Conservation (phyloP, 2,888 invertebrate species). For the Hoplodrina ambigua region DNA sequence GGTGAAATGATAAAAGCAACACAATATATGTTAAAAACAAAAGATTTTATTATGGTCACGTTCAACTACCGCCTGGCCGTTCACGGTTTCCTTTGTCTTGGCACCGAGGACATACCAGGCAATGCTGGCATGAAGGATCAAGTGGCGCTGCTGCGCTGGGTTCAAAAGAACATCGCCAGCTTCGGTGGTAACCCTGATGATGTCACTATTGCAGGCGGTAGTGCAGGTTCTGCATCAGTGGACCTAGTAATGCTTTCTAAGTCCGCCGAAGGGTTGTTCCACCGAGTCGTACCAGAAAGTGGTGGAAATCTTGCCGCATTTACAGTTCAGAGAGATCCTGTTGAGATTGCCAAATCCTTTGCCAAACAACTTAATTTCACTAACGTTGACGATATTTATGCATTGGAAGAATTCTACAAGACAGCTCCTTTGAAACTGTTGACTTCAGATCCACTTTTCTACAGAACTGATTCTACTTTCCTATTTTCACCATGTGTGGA, state of each 20-base stretch:
- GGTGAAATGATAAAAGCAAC: conserved; percentile 55
- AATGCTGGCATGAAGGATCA: conserved; percentile 79
- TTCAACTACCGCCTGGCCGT: conserved; percentile 73
- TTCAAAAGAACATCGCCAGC: conserved; percentile 72
- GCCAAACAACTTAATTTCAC: conserved; percentile 68
- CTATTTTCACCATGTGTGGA: conserved; percentile 69
- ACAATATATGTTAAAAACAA: conserved; percentile 56
- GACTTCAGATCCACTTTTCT: conserved; percentile 51
- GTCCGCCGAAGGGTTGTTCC: conserved; percentile 69
- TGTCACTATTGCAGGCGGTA: conserved; percentile 72
- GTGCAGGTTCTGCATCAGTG: conserved; percentile 71
- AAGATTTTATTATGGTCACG: conserved; percentile 68
- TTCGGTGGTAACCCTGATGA: conserved; percentile 78
- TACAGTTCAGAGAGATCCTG: conserved; percentile 69
- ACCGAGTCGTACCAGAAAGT: conserved; percentile 74
- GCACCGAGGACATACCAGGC: conserved; percentile 72
- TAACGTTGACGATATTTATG: conserved; percentile 68
- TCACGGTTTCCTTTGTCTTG: conserved; percentile 73
- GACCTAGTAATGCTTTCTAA: conserved; percentile 73
- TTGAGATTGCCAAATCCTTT: conserved; percentile 68
- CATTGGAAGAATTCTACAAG: conserved; percentile 75
- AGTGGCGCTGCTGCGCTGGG: conserved; percentile 75
- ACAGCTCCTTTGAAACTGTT: conserved; percentile 66
- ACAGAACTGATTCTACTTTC: conserved; percentile 55
- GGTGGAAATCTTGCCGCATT: conserved; percentile 68